Evolutionary conservation across 2,888 invertebrate species (phyloP).

Genomic region (Cepaea hortensis): DNA sequence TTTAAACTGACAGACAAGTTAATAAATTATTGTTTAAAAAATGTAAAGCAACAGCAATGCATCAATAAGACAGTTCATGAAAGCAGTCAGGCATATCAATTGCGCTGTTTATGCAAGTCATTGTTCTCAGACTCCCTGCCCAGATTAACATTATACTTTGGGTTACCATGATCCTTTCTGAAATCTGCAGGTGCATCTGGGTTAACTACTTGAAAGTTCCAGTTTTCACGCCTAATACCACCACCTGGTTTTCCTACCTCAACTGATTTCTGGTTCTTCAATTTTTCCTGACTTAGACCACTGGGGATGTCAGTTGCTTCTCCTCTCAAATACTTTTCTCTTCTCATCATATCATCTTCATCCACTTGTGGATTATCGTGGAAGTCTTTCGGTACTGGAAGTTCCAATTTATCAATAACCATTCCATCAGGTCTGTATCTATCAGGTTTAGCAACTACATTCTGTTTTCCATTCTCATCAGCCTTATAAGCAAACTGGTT

Average conservation of each 20-base stretch:
- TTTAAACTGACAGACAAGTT: too few species aligned
- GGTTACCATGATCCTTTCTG: too few species aligned
- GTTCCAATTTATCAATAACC: background rate
- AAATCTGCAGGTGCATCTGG: background rate
- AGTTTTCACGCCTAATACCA: background rate
- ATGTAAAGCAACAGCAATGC: too few species aligned
- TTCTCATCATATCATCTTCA: conserved; percentile 27
- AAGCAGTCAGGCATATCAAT: too few species aligned
- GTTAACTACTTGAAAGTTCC: background rate
- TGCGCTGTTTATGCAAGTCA: too few species aligned
- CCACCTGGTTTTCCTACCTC: background rate
- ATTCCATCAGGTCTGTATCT: background rate
- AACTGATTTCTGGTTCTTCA: background rate
- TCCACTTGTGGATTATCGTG: conserved; percentile 12
- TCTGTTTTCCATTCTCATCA: background rate
- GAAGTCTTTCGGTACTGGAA: background rate
- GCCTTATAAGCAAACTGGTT: background rate
- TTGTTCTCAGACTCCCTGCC: too few species aligned
- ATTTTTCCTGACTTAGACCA: too few species aligned
- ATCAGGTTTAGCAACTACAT: background rate
- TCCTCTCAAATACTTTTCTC: conserved; percentile 9
- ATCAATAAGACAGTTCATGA: too few species aligned
- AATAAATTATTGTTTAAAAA: too few species aligned
- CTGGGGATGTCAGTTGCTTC: background rate
- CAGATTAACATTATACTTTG: too few species aligned